A percentile compares a stretch with the other conserved stretches of the same genome.
Evolutionary conservation across 1,140 invertebrate species (phyloP).

Genomic region (Paramacrobiotus metropolitanus): DNA sequence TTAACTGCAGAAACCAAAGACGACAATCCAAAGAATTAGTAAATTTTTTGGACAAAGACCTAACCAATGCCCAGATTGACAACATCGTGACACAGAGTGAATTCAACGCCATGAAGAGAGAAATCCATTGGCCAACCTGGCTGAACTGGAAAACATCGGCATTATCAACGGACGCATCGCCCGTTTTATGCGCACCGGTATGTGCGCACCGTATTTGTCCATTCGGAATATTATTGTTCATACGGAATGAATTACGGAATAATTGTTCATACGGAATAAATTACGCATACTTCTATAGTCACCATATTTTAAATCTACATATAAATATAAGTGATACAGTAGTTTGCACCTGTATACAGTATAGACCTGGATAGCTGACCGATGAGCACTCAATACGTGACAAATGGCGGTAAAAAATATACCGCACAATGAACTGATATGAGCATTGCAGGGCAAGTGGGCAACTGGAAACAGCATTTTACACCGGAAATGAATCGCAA

Average conservation of each 20-base stretch:
- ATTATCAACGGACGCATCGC: not conserved
- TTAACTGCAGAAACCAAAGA: not conserved
- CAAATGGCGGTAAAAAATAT: no score
- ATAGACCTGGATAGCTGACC: no score
- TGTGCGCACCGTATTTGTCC: not conserved
- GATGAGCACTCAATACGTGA: no score
- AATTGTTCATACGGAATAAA: no score
- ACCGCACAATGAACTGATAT: not conserved
- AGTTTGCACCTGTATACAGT: no score
- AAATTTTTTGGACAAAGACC: not conserved
- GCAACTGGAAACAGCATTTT: constrained; percentile 14
- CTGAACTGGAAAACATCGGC: not conserved
- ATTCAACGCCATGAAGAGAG: not conserved
- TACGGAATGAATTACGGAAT: no score
- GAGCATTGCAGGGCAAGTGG: constrained; percentile 13
- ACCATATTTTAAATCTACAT: no score
- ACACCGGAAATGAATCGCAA: constrained; percentile 12
- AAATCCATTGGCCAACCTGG: not conserved
- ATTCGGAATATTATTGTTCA: no score
- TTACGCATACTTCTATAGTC: no score
- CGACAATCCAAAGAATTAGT: not conserved
- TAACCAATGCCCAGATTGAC: not conserved
- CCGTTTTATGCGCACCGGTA: not conserved
- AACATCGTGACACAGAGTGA: not conserved
- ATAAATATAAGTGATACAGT: no score